These are phyloP conservation scores for Yoshiicerus persimilis DNA, from an alignment of 1,140 invertebrate species.

Conservation along the genomic window DNA sequence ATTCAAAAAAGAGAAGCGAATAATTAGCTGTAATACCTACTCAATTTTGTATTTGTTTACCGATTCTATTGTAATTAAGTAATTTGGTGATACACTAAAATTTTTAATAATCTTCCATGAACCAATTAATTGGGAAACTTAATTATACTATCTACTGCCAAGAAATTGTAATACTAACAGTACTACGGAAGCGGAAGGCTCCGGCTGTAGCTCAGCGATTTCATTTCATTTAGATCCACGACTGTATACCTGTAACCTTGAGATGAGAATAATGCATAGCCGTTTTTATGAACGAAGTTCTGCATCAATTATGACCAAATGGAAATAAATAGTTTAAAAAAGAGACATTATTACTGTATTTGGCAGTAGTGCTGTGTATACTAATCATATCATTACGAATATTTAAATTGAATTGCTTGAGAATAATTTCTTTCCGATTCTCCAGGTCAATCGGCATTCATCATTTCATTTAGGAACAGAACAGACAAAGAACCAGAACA, in stretches of 20 bases:
- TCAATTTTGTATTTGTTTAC: neutral
- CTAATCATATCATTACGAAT: too few species aligned
- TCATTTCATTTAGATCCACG: neutral
- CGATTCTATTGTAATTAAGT: too few species aligned
- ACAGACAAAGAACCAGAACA: neutral
- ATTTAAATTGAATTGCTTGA: neutral
- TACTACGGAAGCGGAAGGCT: conserved; percentile 15
- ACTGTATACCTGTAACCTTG: neutral
- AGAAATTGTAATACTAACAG: neutral
- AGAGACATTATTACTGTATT: neutral
- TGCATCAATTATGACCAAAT: neutral
- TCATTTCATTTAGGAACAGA: neutral
- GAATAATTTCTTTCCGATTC: neutral
- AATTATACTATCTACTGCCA: neutral
- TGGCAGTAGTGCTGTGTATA: too few species aligned
- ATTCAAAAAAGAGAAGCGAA: neutral
- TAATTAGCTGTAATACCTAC: neutral
- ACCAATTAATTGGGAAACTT: too few species aligned
- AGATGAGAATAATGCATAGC: neutral
- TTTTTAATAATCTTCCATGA: too few species aligned
- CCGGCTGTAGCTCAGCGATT: neutral
- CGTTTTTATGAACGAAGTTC: neutral
- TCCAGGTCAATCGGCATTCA: neutral
- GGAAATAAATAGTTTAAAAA: neutral
- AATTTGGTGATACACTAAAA: too few species aligned